phyloP scores from a whole-genome alignment of 2,797 vertebrate genomes.

The Pangasius macronema region DNA sequence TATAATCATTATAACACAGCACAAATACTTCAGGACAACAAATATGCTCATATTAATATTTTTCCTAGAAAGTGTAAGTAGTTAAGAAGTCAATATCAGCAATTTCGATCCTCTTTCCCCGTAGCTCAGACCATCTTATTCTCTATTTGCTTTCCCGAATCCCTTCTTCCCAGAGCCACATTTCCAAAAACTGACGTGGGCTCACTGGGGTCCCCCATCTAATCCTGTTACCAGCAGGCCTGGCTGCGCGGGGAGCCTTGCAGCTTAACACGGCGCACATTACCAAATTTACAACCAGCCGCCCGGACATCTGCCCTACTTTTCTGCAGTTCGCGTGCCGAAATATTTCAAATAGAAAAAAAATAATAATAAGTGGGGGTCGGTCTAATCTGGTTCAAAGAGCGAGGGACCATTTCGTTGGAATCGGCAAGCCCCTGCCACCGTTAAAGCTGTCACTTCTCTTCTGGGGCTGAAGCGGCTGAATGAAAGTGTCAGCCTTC shows the following conservation, averaged over 20 bases:
- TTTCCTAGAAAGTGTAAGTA: slow-evolving; percentile 63
- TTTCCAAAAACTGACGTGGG: slow-evolving; percentile 57
- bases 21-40: background rate
- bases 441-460: slow-evolving; percentile 78
- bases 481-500: slow-evolving; percentile 75
- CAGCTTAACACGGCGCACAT: slow-evolving; percentile 83
- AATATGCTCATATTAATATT: background rate
- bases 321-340: slow-evolving; percentile 65
- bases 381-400: slow-evolving; percentile 87
- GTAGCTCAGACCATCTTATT: slow-evolving; percentile 25
- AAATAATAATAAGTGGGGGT: slow-evolving; percentile 60
- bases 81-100: slow-evolving; percentile 61
- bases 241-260: slow-evolving; percentile 60
- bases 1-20: background rate
- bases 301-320: slow-evolving; percentile 90
- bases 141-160: slow-evolving; percentile 48
- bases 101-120: slow-evolving; percentile 10
- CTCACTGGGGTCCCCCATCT: slow-evolving; percentile 62
- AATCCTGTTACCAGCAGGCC: slow-evolving; percentile 86
- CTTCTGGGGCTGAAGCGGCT: slow-evolving; percentile 62
- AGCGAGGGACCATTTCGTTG: slow-evolving; percentile 74
- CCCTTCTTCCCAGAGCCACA: slow-evolving; percentile 63
- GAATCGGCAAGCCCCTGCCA: slow-evolving; percentile 64
- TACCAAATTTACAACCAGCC: slow-evolving; percentile 85
- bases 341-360: slow-evolving; percentile 8